Percentiles rank a stretch among this genome's conserved stretches.
These are phyloP conservation scores for Tachysurus fulvidraco DNA, from an alignment of 2,113 vertebrate genomes.

Conservation along the genomic window DNA sequence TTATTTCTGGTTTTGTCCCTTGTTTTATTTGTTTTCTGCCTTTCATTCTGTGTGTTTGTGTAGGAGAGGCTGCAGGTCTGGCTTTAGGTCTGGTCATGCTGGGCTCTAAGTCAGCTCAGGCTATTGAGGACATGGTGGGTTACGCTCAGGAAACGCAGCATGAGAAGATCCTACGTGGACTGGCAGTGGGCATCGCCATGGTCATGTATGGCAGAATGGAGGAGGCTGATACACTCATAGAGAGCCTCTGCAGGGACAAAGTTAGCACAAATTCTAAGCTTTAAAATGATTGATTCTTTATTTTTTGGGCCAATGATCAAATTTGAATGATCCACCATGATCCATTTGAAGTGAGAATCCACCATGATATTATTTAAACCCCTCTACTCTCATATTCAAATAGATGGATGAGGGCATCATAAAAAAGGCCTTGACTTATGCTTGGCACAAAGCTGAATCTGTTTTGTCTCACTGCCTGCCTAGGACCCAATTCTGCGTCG, in stretches of 20 bases:
- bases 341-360: background rate
- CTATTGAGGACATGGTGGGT: conserved; percentile 98
- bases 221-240: conserved; percentile 95
- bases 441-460: conserved; percentile 51
- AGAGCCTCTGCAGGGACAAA: conserved; percentile 98
- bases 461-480: conserved; percentile 62
- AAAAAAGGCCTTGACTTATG: conserved; percentile 18
- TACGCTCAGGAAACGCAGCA: conserved; percentile 98
- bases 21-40: background rate
- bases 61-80: conserved; percentile 94
- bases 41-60: background rate
- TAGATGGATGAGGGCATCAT: background rate
- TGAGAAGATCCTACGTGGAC: conserved; percentile 94
- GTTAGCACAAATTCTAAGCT: conserved; percentile 60
- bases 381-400: background rate
- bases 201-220: conserved; percentile 99
- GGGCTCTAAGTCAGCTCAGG: conserved; percentile 97
- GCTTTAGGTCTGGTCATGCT: conserved; percentile 96
- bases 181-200: conserved; percentile 93
- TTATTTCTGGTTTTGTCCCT: background rate
- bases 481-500: conserved; percentile 97
- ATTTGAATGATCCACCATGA: background rate
- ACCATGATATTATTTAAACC: background rate
- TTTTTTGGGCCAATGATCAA: background rate
- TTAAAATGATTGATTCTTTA: background rate